Base-by-base conservation (phyloP, 2,113 vertebrate genomes). In the Brachyistius frenatus region DNA sequence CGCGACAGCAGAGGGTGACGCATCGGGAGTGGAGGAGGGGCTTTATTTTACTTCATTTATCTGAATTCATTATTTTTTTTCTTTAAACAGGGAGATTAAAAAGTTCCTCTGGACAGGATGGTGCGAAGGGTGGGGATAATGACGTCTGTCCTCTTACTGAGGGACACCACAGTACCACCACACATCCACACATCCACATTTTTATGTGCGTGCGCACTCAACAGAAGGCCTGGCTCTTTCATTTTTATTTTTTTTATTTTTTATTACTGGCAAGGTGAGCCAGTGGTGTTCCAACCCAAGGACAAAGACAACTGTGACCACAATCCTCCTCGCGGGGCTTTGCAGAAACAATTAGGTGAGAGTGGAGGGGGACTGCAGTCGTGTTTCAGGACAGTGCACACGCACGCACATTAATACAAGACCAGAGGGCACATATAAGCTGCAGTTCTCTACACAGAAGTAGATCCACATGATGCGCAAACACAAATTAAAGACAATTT, bases 101-200 rank as follows among this genome's bases (percentile, higher is more conserved):
- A 90, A 81, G 83, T 86, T 87, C 78, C 91, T 56, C 87, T 75
- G 81, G 85, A 89, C 80, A 90, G 88, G 91, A 89, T 58, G 89
- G 91, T 89, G 92, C 90, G 92, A 85, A 85, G 81, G 65, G 86
- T 89, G 81, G 66, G 68, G 93, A 93, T 94, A 94, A 94, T 94
- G 93, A 95, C 89, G 91, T 93, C 94, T 93, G 90, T 91, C 90
- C 87, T 88, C 84, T 73, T 86, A 88, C 78, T 77, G 76, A 47
- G 87, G 85, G 53, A 70, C 72, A 62, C 71, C 46, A 55, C 23
- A 23, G 23, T 23, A 92, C 91, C 73, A 33, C 4, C 3, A 3
- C 23, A 0, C 32, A 64, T 39, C 32, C 14, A 32, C 60, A 30
- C 50, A 33, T 16, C 39, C 37, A 57, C 63, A 54, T 58, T 88